Evolutionary conservation across 2,888 invertebrate genomes (phyloP).

Genomic region (Drosophila paranaensis): DNA sequence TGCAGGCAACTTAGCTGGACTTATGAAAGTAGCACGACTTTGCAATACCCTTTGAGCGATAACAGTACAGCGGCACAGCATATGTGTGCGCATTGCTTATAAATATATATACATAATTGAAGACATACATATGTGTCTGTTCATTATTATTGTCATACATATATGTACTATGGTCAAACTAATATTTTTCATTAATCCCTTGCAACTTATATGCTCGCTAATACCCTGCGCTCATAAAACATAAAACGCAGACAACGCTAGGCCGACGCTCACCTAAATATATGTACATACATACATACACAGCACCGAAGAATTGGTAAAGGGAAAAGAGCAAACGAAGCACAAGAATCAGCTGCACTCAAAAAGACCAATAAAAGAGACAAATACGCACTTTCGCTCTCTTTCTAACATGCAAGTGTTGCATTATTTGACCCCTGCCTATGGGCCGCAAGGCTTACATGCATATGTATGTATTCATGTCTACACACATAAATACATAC

Average conservation of each 20-base stretch:
- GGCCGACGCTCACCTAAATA: slow-evolving; percentile 64
- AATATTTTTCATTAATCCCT: neutral
- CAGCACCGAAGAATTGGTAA: slow-evolving; percentile 1
- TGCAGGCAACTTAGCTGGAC: neutral
- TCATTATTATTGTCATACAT: neutral
- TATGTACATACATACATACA: slow-evolving; percentile 12
- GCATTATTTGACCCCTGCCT: slow-evolving; percentile 53
- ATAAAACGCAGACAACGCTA: slow-evolving; percentile 34
- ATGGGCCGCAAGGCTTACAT: slow-evolving; percentile 20
- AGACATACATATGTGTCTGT: neutral
- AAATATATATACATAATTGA: neutral
- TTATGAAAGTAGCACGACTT: slow-evolving; percentile 3
- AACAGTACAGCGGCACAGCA: no score
- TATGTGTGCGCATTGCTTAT: no score
- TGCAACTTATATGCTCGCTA: slow-evolving; percentile 10
- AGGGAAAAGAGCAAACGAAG: slow-evolving; percentile 20
- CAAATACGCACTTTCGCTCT: slow-evolving; percentile 27
- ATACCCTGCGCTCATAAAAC: slow-evolving; percentile 29
- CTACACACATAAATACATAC: neutral
- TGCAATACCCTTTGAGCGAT: slow-evolving; percentile 26
- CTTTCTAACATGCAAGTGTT: slow-evolving; percentile 36
- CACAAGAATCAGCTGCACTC: slow-evolving; percentile 47
- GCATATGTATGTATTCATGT: slow-evolving; percentile 14
- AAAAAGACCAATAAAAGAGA: slow-evolving; percentile 25
- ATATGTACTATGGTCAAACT: no score